Percentiles rank a stretch among this genome's conserved stretches.
Evolutionary conservation across 2,113 vertebrate species (phyloP).

Genomic region (Centropristis striata): DNA sequence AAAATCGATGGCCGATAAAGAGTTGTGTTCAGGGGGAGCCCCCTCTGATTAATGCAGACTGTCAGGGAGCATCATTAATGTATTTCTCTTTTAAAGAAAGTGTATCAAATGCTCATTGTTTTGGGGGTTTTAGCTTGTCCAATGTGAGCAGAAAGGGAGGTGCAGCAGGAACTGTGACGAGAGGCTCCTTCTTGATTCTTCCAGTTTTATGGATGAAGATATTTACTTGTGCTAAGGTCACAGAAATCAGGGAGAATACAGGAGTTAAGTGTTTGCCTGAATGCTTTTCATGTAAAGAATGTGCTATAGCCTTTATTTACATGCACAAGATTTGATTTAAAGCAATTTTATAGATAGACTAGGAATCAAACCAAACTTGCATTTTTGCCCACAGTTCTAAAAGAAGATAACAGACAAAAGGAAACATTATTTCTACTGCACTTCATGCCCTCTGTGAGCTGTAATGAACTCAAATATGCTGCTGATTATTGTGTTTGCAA

Average conservation of each 20-base stretch:
- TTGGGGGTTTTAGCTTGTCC: constrained; percentile 59
- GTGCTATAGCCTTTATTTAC: constrained; percentile 4
- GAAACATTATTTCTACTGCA: neutral
- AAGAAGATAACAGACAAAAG: neutral
- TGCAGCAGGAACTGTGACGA: constrained; percentile 13
- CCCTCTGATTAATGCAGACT: constrained; percentile 90
- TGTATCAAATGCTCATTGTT: constrained; percentile 82
- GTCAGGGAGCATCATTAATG: constrained; percentile 87
- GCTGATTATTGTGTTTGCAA: neutral
- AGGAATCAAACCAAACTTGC: neutral
- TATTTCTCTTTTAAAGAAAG: constrained; percentile 84
- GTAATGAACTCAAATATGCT: neutral
- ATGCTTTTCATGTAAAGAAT: constrained; percentile 13
- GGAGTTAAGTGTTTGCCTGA: constrained; percentile 5
- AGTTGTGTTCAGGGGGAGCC: constrained; percentile 87
- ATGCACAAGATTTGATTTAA: neutral
- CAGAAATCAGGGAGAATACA: constrained; percentile 23
- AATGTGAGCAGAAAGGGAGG: constrained; percentile 39
- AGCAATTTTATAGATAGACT: neutral
- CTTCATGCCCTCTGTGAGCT: too few relatives aligned
- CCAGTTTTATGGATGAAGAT: constrained; percentile 40
- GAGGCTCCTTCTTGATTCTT: constrained; percentile 23
- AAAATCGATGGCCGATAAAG: constrained; percentile 89
- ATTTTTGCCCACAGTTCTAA: neutral
- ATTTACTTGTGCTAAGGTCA: constrained; percentile 48